Conservation (phyloP, 2,113 vertebrate species). For the Takifugu flavidus region DNA sequence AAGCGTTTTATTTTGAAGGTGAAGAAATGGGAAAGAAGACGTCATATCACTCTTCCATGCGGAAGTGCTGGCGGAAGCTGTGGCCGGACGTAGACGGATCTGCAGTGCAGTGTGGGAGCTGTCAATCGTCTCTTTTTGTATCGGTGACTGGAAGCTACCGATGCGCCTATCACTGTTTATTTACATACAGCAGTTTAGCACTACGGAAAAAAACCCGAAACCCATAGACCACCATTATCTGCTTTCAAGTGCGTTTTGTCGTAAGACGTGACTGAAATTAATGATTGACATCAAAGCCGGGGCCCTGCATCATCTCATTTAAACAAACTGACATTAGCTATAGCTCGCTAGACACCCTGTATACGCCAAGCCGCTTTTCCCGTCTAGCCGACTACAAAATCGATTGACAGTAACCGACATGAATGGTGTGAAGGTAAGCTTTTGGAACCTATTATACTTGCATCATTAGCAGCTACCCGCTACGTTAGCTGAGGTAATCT, state of each 20-base stretch:
- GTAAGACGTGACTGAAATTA: constrained; percentile 5
- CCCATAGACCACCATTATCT: constrained; percentile 34
- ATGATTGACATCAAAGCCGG: constrained; percentile 31
- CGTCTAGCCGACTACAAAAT: constrained; percentile 10
- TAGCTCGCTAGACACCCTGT: constrained; percentile 13
- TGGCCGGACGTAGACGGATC: constrained; percentile 37
- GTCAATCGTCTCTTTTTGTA: constrained; percentile 55
- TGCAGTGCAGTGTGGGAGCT: constrained; percentile 73
- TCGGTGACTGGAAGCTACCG: constrained; percentile 20
- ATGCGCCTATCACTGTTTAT: constrained; percentile 25
- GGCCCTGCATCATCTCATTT: constrained; percentile 47
- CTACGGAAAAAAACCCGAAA: constrained; percentile 1
- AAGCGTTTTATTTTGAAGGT: too few species aligned
- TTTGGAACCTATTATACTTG: not conserved
- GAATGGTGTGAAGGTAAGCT: constrained; percentile 46
- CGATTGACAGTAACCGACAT: constrained; percentile 40
- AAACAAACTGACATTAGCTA: constrained; percentile 44
- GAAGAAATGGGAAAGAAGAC: too few species aligned
- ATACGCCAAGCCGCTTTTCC: constrained; percentile 26
- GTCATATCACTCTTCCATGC: constrained; percentile 18
- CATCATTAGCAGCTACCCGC: not conserved
- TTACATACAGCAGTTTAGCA: constrained; percentile 1
- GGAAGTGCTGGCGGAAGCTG: constrained; percentile 34
- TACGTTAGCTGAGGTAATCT: constrained; percentile 2
- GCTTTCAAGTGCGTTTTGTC: not conserved